These are phyloP conservation scores for Gonioctena quinquepunctata DNA, from an alignment of 1,140 invertebrate genomes.

Conservation along the genomic window DNA sequence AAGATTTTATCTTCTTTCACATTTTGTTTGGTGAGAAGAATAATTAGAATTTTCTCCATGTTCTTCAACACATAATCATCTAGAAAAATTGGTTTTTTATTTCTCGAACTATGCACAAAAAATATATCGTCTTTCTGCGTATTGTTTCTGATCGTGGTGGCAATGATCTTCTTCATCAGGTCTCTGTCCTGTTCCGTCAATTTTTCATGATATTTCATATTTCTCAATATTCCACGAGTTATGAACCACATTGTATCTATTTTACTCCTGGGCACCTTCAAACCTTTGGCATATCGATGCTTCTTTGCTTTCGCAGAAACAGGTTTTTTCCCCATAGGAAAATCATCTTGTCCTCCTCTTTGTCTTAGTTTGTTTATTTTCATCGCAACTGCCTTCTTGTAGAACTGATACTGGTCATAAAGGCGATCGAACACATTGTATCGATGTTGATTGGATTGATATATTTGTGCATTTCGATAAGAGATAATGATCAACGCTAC, in stretches of 20 bases:
- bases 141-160: neutral
- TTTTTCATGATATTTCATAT: neutral
- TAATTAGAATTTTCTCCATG: neutral
- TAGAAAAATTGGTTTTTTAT: neutral
- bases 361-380: constrained; percentile 1
- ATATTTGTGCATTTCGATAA: constrained; percentile 26
- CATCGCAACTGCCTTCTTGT: constrained; percentile 6
- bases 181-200: neutral
- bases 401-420: constrained; percentile 26
- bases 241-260: neutral
- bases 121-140: neutral
- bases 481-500: constrained; percentile 32
- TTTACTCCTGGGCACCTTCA: constrained; percentile 20
- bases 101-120: neutral
- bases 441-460: constrained; percentile 16
- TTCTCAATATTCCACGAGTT: neutral
- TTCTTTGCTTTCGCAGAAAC: constrained; percentile 26
- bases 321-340: neutral
- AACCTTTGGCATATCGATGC: constrained; percentile 25
- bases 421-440: constrained; percentile 20
- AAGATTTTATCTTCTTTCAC: neutral
- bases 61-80: constrained; percentile 5
- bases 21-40: neutral
- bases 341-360: neutral
- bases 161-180: constrained; percentile 5